Base-by-base conservation (phyloP, 1,140 invertebrate genomes). In the Bombus superbus region DNA sequence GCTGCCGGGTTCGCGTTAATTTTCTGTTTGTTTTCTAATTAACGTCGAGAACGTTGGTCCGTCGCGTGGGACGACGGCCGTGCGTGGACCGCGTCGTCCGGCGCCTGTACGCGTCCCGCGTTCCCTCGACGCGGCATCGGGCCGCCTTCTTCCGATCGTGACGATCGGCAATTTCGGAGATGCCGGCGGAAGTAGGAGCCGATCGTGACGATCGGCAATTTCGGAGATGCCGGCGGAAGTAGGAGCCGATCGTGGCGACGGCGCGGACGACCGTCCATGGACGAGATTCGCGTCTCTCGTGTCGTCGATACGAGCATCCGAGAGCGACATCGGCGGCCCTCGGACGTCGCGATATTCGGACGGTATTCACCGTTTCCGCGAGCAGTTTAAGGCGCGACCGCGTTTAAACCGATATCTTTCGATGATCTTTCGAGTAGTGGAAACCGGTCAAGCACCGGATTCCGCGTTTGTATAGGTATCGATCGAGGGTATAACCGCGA, bases 21-120 rank as follows among this genome's bases (percentile, higher is more conserved):
- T 94, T 93, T 93, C 92, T 93, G 91, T 94, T 94, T 94, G 93
- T 94, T 94, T 93, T 94, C 91, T 93, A 93, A 94, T 94, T 94
- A 94, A 94, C 90, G 91, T 68, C 83, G 88, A 86, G 74, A 38
- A 42, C 71, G 57, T 22, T 32, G 64, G 6, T 62, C 59, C 18
- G 47, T 53, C 47, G 18, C 1, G 0, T 2, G 47, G 1, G 5
- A 47, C 15, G 47, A 5, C 4, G 47, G 15, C 5, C 47, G 47
- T 0, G 15, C 44, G 44, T 18, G 44, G 47, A 0, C 15, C 44
- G 44, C 15, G 44, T 44, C 0, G 0, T 13, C 0, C 13, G 44
- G 13, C 15, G 44, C 0, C 0, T 18, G 0, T 18, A 47, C 47
- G 15, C 47, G 32, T 1, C 32, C 32, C 32, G 32, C 32, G 32